A percentile compares a stretch with the other conserved stretches of the same genome.
Conservation (phyloP, 2,113 vertebrate genomes). For the Macrotus californicus region DNA sequence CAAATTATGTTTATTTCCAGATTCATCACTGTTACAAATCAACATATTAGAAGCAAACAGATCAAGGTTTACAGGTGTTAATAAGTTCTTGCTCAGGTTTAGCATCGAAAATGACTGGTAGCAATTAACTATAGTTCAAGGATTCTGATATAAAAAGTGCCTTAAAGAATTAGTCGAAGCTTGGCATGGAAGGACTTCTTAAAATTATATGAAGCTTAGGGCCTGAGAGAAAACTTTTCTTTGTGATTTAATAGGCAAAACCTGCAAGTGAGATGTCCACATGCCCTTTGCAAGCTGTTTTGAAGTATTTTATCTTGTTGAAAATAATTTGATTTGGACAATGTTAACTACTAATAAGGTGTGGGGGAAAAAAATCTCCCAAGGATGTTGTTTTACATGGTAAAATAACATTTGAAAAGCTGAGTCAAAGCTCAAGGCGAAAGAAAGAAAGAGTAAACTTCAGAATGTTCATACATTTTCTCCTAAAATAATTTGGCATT, state of each 20-base stretch:
- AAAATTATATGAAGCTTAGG: background rate
- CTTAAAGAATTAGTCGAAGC: background rate
- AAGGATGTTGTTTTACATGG: background rate
- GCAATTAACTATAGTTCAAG: background rate
- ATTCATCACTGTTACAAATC: background rate
- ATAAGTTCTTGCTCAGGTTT: background rate
- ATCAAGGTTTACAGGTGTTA: background rate
- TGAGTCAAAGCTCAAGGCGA: background rate
- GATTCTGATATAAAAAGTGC: background rate
- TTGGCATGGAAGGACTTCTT: conserved; percentile 1
- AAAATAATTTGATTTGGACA: conserved; percentile 11
- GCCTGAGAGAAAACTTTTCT: background rate
- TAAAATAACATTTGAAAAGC: conserved; percentile 19
- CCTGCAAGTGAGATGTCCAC: background rate
- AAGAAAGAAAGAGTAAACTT: background rate
- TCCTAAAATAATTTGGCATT: background rate
- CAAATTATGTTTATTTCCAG: background rate
- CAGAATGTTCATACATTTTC: background rate
- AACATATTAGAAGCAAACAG: background rate
- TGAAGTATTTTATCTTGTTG: background rate
- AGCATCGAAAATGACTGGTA: background rate
- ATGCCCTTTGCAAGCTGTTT: background rate
- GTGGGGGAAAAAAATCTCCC: background rate
- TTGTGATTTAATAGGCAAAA: conserved; percentile 13
- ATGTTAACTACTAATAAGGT: conserved; percentile 12